These are phyloP conservation scores for Anguilla pacifica DNA, from an alignment of 2,797 vertebrate genomes.

Conservation along the genomic window DNA sequence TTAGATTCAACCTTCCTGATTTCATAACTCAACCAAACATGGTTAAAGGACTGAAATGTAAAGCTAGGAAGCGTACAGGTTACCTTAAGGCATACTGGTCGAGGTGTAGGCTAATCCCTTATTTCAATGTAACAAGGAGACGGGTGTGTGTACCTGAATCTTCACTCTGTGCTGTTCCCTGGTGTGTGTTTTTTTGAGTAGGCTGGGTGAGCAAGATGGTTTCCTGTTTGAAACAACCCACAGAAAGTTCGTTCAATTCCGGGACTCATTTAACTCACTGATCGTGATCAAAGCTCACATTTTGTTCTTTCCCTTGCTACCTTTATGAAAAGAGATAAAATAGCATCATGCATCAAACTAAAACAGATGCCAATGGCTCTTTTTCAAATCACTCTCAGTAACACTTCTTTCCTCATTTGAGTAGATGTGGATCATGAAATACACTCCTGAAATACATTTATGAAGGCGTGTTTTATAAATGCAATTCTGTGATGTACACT, in stretches of 20 bases:
- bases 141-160: slow-evolving; percentile 23
- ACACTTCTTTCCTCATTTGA: not conserved
- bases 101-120: slow-evolving; percentile 30
- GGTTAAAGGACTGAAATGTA: not conserved
- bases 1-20: not conserved
- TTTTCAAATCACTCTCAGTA: not conserved
- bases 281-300: not conserved
- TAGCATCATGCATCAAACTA: not conserved
- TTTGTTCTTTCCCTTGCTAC: not conserved
- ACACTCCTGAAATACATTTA: not conserved
- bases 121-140: slow-evolving; percentile 28
- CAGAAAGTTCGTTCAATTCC: slow-evolving; percentile 15
- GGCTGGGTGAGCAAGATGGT: slow-evolving; percentile 56
- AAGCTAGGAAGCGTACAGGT: not conserved
- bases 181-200: slow-evolving; percentile 38
- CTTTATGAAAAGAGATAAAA: not conserved
- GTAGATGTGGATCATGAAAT: not conserved
- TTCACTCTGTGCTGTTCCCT: slow-evolving; percentile 24
- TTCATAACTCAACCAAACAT: not conserved
- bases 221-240: slow-evolving; percentile 64
- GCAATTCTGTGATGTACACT: not conserved
- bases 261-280: slow-evolving; percentile 9
- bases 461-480: not conserved
- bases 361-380: not conserved
- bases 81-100: slow-evolving; percentile 48